A percentile compares a stretch with the other conserved stretches of the same genome.
phyloP scores from a whole-genome alignment of 1,140 invertebrate genomes.

The Saccostrea glomerata region DNA sequence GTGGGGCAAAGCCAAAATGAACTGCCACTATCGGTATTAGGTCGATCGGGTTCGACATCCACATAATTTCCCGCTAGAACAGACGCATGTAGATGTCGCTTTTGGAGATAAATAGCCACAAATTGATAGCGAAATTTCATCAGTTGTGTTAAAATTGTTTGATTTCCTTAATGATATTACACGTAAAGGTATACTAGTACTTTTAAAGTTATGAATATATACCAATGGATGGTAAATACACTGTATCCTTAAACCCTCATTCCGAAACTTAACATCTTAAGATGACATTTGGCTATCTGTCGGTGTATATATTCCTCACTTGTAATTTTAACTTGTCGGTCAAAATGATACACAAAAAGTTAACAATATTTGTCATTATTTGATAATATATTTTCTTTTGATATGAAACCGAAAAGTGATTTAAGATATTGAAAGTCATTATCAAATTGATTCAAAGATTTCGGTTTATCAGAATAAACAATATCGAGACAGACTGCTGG shows the following conservation, averaged over 20 bases:
- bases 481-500: background rate
- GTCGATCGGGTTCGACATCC: background rate
- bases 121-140: too few relatives aligned
- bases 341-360: background rate
- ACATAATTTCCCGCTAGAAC: background rate
- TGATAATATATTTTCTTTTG: background rate
- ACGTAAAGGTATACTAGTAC: too few relatives aligned
- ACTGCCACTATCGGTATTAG: background rate
- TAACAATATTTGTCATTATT: background rate
- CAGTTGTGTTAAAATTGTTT: too few relatives aligned
- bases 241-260: too few relatives aligned
- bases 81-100: too few relatives aligned
- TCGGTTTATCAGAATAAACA: background rate
- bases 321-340: background rate
- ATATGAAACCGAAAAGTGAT: background rate
- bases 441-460: background rate
- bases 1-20: background rate
- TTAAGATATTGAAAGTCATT: background rate
- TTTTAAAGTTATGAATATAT: too few relatives aligned
- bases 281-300: too few relatives aligned
- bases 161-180: too few relatives aligned
- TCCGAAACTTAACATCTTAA: too few relatives aligned
- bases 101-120: too few relatives aligned
- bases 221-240: too few relatives aligned
- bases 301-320: background rate